Evolutionary conservation across 2,888 invertebrate genomes (phyloP).

Genomic region (Vanessa cardui): DNA sequence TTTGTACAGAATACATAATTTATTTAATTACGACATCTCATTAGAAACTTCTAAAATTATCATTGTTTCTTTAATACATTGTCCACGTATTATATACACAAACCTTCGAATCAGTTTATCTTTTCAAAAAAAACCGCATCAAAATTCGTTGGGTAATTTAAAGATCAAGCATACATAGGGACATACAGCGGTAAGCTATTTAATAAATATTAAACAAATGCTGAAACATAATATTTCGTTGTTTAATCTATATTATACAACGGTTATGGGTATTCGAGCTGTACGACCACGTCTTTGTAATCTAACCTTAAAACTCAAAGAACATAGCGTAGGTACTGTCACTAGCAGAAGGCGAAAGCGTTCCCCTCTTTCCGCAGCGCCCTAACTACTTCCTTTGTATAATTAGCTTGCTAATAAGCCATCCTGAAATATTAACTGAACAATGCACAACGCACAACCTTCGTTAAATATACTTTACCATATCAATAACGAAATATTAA

Average conservation of each 20-base stretch:
- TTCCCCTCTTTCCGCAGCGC: constrained; percentile 41
- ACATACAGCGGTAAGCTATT: no score
- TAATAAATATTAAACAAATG: no score
- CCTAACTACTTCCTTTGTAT: constrained; percentile 72
- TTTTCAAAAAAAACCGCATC: no score
- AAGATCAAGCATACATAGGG: no score
- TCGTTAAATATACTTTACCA: constrained; percentile 62
- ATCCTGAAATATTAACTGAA: constrained; percentile 67
- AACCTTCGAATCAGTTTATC: no score
- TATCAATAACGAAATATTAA: constrained; percentile 57
- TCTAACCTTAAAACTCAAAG: constrained; percentile 34
- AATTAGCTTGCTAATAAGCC: constrained; percentile 77
- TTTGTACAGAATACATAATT: no score
- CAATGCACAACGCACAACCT: no score
- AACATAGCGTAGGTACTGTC: constrained; percentile 38
- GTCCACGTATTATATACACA: no score
- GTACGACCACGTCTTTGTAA: constrained; percentile 25
- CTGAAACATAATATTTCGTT: not conserved
- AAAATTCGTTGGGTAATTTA: no score
- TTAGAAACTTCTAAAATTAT: no score
- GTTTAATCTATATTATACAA: constrained; percentile 2
- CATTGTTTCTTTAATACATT: no score
- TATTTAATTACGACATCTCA: no score
- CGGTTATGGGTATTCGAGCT: not conserved
- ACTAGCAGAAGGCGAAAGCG: constrained; percentile 39